phyloP scores from a whole-genome alignment of 2,113 vertebrate species.

The Eudorcas thomsonii region DNA sequence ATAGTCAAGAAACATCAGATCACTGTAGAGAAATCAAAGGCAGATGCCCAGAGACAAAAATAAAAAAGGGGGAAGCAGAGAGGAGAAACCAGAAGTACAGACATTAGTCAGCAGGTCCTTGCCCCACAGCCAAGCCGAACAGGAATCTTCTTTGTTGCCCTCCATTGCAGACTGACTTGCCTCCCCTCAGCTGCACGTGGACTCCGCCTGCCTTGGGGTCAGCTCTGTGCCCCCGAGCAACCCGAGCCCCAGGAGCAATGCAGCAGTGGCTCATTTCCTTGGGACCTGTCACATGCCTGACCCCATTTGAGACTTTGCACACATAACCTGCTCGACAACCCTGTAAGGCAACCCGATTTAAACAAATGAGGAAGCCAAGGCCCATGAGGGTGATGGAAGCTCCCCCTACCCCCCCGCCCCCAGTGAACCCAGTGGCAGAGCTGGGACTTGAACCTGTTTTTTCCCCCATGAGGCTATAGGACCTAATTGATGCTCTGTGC shows the following conservation, averaged over 20 bases:
- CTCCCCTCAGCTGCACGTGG: accelerated
- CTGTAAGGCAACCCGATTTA: no score
- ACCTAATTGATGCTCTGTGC: accelerated
- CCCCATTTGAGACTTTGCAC: accelerated
- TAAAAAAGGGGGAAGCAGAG: neutral
- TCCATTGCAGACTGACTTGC: neutral
- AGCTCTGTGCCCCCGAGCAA: no score
- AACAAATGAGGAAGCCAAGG: neutral
- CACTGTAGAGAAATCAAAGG: neutral
- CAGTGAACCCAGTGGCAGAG: neutral
- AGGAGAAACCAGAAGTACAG: neutral
- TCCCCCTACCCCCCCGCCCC: accelerated
- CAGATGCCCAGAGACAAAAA: neutral
- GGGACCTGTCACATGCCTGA: accelerated
- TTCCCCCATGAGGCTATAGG: accelerated
- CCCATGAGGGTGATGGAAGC: neutral
- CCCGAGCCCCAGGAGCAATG: neutral
- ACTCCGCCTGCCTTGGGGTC: neutral
- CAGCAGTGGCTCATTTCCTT: neutral
- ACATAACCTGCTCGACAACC: accelerated
- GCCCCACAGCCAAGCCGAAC: neutral
- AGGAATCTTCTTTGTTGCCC: neutral
- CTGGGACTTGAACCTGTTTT: no score
- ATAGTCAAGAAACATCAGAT: accelerated
- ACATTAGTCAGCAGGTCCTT: neutral